Evolutionary conservation across 2,797 vertebrate species (phyloP).

Genomic region (Pogonophryne albipinna): DNA sequence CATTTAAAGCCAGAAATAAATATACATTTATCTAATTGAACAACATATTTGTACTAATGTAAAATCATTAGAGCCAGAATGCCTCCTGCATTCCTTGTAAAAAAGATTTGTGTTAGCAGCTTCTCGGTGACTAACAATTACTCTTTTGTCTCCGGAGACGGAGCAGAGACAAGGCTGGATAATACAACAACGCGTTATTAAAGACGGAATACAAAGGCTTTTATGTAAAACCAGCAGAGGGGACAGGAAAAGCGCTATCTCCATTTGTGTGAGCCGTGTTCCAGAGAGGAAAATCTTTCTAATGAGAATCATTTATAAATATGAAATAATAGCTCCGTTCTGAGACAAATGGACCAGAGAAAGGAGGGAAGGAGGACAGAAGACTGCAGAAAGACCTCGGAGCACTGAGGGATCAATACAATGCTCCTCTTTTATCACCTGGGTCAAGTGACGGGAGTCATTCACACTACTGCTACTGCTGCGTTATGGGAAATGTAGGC

Average conservation of each 20-base stretch:
- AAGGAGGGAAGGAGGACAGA: constrained; percentile 14
- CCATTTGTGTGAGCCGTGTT: constrained; percentile 45
- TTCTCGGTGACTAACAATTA: constrained; percentile 56
- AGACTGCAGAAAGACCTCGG: too few relatives aligned
- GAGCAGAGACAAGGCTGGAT: constrained; percentile 36
- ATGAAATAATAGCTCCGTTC: constrained; percentile 44
- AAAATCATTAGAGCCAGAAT: constrained; percentile 10
- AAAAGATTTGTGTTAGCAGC: constrained; percentile 24
- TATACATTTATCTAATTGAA: constrained; percentile 2
- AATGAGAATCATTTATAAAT: constrained; percentile 24
- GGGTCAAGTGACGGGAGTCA: constrained; percentile 9
- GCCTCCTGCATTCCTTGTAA: constrained; percentile 16
- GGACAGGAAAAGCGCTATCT: constrained; percentile 49
- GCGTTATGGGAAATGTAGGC: neutral
- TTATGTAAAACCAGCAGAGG: constrained; percentile 56
- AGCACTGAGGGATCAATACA: neutral
- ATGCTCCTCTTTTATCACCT: neutral
- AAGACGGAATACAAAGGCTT: constrained; percentile 58
- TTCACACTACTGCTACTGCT: neutral
- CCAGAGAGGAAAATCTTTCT: constrained; percentile 50
- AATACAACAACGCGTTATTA: constrained; percentile 51
- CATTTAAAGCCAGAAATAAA: neutral
- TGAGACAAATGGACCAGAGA: constrained; percentile 51
- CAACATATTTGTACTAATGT: constrained; percentile 20
- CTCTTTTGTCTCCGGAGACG: constrained; percentile 44